Conservation (phyloP, 2,888 invertebrate species). For the Tetramorium bicarinatum region DNA sequence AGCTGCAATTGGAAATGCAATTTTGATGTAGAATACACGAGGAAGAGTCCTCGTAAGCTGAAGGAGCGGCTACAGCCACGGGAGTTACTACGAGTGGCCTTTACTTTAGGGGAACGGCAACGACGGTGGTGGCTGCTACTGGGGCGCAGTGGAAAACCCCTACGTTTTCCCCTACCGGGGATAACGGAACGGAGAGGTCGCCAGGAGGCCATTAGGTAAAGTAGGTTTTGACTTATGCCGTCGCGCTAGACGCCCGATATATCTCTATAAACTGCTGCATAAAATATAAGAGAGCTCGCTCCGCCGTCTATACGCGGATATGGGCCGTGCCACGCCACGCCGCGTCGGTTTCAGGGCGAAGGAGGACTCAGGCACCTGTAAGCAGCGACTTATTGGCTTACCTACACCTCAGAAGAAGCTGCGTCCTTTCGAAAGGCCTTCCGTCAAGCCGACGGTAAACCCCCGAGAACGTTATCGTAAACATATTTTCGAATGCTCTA, state of each 20-base stretch:
- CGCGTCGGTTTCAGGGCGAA: neutral
- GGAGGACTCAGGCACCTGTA: conserved; percentile 50
- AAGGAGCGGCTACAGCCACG: conserved; percentile 54
- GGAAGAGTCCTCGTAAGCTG: conserved; percentile 60
- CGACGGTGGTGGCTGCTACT: neutral
- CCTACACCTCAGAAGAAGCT: conserved; percentile 54
- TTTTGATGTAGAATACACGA: conserved; percentile 78
- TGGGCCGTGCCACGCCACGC: conserved; percentile 23
- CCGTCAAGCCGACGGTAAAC: conserved; percentile 37
- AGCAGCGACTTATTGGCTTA: conserved; percentile 62
- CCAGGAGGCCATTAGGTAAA: conserved; percentile 84
- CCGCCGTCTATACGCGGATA: conserved; percentile 44
- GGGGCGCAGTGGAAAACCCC: conserved; percentile 3
- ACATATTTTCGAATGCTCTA: conserved; percentile 48
- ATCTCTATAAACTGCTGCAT: conserved; percentile 83
- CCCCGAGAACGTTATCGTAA: no score
- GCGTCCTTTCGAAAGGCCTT: conserved; percentile 48
- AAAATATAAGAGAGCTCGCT: conserved; percentile 79
- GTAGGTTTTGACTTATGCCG: conserved; percentile 85
- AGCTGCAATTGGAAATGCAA: conserved; percentile 80
- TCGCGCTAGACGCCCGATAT: conserved; percentile 80
- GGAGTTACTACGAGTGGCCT: conserved; percentile 63
- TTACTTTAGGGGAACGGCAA: conserved; percentile 61
- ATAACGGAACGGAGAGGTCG: conserved; percentile 67
- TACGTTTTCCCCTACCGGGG: conserved; percentile 7